Conservation (phyloP, 2,888 invertebrate genomes). For the Laspeyria flexula region DNA sequence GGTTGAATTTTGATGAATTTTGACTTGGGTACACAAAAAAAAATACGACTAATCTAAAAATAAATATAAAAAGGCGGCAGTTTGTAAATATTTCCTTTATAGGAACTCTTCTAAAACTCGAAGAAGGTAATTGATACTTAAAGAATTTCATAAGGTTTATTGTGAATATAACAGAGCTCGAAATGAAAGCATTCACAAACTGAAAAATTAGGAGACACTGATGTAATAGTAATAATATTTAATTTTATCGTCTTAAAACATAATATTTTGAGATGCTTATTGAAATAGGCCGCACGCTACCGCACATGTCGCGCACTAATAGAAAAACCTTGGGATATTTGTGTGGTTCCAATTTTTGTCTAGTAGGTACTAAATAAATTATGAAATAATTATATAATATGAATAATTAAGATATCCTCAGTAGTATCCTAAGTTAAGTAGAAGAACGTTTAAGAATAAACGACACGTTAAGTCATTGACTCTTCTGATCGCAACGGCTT, state of each 20-base stretch:
- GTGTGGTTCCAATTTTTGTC: background rate
- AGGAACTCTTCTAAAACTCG: too few relatives aligned
- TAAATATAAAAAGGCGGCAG: conserved; percentile 22
- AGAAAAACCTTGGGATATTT: too few relatives aligned
- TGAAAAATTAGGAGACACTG: conserved; percentile 39
- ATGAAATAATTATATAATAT: too few relatives aligned
- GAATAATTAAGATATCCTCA: too few relatives aligned
- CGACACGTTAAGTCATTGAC: too few relatives aligned
- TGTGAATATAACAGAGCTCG: background rate
- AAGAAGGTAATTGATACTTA: too few relatives aligned
- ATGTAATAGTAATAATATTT: conserved; percentile 12
- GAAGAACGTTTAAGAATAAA: too few relatives aligned
- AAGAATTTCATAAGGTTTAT: too few relatives aligned
- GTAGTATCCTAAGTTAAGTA: too few relatives aligned
- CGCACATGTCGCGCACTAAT: background rate
- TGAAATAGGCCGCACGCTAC: conserved; percentile 38
- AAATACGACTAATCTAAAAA: conserved; percentile 14
- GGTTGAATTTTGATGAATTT: conserved; percentile 32
- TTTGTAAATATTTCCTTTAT: conserved; percentile 34
- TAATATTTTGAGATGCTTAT: conserved; percentile 25
- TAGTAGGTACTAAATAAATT: too few relatives aligned
- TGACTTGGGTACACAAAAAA: too few relatives aligned
- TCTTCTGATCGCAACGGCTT: too few relatives aligned
- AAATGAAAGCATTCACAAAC: conserved; percentile 29
- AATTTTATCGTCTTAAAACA: background rate